Evolutionary conservation across 2,888 invertebrate genomes (phyloP).

Genomic region (Chromoteleia sp.): DNA sequence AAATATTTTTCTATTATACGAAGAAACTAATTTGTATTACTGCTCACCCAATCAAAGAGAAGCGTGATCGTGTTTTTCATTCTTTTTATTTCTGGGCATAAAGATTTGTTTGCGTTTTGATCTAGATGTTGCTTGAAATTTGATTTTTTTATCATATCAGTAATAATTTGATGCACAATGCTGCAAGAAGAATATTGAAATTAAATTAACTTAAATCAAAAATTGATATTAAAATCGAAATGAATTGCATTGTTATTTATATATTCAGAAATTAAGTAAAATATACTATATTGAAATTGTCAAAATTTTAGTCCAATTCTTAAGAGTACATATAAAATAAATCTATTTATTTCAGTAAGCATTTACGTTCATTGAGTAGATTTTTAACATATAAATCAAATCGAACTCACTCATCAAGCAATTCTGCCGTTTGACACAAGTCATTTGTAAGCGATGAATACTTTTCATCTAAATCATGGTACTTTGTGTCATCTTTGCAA

Average conservation of each 20-base stretch:
- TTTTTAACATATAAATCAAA: too few relatives aligned
- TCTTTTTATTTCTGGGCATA: constrained; percentile 13
- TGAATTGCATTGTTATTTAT: not conserved
- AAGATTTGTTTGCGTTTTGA: constrained; percentile 20
- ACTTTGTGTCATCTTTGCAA: constrained; percentile 23
- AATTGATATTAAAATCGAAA: not conserved
- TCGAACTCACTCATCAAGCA: constrained; percentile 17
- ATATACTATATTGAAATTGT: too few relatives aligned
- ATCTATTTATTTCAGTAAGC: too few relatives aligned
- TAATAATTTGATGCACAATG: constrained; percentile 1
- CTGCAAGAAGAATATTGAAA: constrained; percentile 6
- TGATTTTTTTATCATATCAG: not conserved
- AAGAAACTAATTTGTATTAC: not conserved
- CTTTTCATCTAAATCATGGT: constrained; percentile 29
- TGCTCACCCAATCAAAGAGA: constrained; percentile 15
- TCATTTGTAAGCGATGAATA: constrained; percentile 7
- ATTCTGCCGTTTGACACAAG: not conserved
- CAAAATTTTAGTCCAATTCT: too few relatives aligned
- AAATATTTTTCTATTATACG: not conserved
- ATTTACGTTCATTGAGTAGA: not conserved
- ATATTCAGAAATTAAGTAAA: too few relatives aligned
- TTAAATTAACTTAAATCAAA: too few relatives aligned
- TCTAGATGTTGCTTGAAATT: not conserved
- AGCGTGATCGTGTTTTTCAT: not conserved
- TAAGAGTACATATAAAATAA: not conserved